Base-by-base conservation (phyloP, 2,888 invertebrate species). In the Pycnomerus fuliginosus region DNA sequence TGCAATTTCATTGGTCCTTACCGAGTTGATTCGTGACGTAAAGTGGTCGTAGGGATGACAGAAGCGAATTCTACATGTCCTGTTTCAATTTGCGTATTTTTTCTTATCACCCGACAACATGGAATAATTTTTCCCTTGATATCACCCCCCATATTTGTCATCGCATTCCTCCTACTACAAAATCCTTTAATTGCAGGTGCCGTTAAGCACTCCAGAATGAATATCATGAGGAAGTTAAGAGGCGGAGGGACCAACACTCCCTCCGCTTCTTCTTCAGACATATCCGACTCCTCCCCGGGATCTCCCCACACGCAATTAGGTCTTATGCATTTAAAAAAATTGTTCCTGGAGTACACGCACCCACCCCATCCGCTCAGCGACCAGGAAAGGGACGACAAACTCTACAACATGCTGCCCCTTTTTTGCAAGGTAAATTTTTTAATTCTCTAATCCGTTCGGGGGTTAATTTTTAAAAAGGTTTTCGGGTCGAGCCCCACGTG, bases 381-480 rank as follows among this genome's bases (percentile, higher is more conserved):
- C 52, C 77, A 80, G 39, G 92, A 93, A 70, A 83, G 87, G 64
- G 95, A 97, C 74, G 90, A 90, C 66, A 93, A 94, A 72, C 79
- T 98, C 8, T 96, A 96, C 74, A 94, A 93, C 71, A 95, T 99
- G 93, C 78, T 99, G 68, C 98, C 98, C 39, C 78, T 98, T 23
- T 98, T 98, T 76, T 96, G 95, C 77, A 97, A 96, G 84, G 95
- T 94, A 77, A 63, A 62, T 48, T 1, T 20, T 16, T 12, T 11
- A 2, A 8, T 2, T n/a, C 3, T 16, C 16, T 10, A n/a, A n/a
- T n/a, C n/a, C n/a, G n/a, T n/a, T n/a, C n/a, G n/a, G n/a, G n/a
- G n/a, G n/a, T n/a, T n/a, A 35, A 30, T 31, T 34, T 50, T 44
- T 48, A 63, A 68, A 29, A 67, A 95, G 94, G 93, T 95, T 35